Base-by-base conservation (phyloP, 2,888 invertebrate species). In the Melieria crassipennis region DNA sequence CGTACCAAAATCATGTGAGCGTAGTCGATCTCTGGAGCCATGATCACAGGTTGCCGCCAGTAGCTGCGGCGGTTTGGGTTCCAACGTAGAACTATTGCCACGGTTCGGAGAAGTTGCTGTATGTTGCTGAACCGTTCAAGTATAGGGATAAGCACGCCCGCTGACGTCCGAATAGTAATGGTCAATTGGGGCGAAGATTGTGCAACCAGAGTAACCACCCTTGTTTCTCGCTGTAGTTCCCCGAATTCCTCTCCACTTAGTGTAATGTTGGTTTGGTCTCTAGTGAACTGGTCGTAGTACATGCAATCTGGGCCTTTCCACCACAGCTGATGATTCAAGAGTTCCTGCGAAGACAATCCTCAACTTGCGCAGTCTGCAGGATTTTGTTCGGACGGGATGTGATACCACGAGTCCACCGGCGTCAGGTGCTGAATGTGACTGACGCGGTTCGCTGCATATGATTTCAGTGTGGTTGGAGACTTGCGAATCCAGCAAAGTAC, bases 371-470 rank as follows among this genome's bases (percentile, higher is more conserved):
- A 65, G n/a, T 65, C 65, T 6, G 65, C 65, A 0, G 65, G 56
- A 13, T 65, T 65, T 6, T 42, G n/a, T 1, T 65, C 47, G 3
- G 65, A n/a, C 4, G n/a, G 46, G 9, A 68, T 43, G 52, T 61
- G 45, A n/a, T 56, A 30, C 63, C 69, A 63, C 11, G 16, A 3
- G 11, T 64, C 50, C 1, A 60, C 43, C 16, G 58, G 16, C 10
- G 70, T 48, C 42, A 47, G 52, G 1, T 7, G n/a, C 47, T 73
- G 70, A n/a, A 75, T 73, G 11, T 72, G 56, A 30, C 65, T 43
- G 7, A 75, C 57, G 0, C 68, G 71, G 60, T 72, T 70, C 1
- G 64, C 43, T 1, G 65, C 50, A n/a, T 43, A 65, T 45, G 52
- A 11, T 11, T 64, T 64, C 9, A 70, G 43, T 11, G 50, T 7